phyloP scores from a whole-genome alignment of 2,888 invertebrate genomes.

The Adela reaumurella region DNA sequence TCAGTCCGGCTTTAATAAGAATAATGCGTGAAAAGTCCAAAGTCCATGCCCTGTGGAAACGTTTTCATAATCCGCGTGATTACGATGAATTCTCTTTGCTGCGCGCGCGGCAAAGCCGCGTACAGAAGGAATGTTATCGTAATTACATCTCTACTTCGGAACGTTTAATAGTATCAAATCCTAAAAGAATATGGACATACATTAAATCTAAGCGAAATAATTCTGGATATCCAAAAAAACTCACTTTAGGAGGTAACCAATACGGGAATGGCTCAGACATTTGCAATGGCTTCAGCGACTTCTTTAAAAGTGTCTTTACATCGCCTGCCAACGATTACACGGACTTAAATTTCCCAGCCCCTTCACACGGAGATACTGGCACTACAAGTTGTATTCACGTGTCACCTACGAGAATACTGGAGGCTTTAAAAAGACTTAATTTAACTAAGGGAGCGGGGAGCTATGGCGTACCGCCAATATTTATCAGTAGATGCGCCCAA shows the following conservation, averaged over 20 bases:
- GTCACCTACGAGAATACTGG: neutral
- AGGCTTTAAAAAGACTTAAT: neutral
- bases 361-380: neutral
- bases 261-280: neutral
- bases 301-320: neutral
- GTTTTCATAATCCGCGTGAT: neutral
- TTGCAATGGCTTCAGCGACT: neutral
- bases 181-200: neutral
- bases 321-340: neutral
- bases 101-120: neutral
- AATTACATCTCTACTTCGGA: neutral
- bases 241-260: neutral
- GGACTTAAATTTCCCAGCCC: neutral
- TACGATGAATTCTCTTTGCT: constrained; percentile 3
- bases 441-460: constrained; percentile 1
- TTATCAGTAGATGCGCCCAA: neutral
- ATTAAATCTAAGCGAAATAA: neutral
- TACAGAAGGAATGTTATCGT: neutral
- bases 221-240: neutral
- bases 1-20: neutral
- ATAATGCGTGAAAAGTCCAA: constrained; percentile 1
- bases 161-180: neutral
- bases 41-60: constrained; percentile 1
- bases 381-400: neutral
- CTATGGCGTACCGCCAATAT: constrained; percentile 1